A percentile compares a stretch with the other conserved stretches of the same genome.
Conservation (phyloP, 2,797 vertebrate genomes). For the Acanthurus lineatus region DNA sequence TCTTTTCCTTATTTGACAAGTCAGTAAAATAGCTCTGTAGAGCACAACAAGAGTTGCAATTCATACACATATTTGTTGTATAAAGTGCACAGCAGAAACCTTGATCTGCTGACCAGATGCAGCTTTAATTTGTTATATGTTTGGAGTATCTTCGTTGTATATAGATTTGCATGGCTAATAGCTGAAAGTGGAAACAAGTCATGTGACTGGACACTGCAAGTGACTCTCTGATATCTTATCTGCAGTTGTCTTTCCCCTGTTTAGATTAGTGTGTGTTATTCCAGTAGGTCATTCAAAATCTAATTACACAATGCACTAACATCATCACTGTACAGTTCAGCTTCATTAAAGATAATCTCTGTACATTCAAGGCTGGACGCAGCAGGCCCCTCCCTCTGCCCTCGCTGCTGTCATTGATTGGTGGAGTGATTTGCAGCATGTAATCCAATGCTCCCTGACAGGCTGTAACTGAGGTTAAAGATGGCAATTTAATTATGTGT, state of each 20-base stretch:
- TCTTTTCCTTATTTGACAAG: background rate
- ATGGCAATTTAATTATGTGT: slow-evolving; percentile 87
- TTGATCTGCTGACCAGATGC: background rate
- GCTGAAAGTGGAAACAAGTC: slow-evolving; percentile 19
- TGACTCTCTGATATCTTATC: slow-evolving; percentile 35
- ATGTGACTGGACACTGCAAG: background rate
- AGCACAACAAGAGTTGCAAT: background rate
- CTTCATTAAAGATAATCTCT: slow-evolving; percentile 78
- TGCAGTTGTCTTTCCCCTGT: slow-evolving; percentile 13
- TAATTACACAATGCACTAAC: slow-evolving; percentile 69
- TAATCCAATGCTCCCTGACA: slow-evolving; percentile 83
- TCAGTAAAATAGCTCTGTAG: background rate
- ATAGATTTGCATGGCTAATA: background rate
- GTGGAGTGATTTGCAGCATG: slow-evolving; percentile 78
- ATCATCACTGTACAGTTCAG: slow-evolving; percentile 75
- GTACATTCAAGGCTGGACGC: slow-evolving; percentile 28
- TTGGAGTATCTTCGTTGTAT: background rate
- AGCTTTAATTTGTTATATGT: background rate
- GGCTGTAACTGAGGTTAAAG: slow-evolving; percentile 86
- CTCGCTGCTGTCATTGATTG: slow-evolving; percentile 73
- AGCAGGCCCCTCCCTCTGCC: slow-evolving; percentile 37
- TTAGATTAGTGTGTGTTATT: slow-evolving; percentile 34
- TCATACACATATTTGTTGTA: background rate
- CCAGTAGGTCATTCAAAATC: slow-evolving; percentile 52
- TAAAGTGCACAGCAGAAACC: background rate